phyloP scores from a whole-genome alignment of 2,113 vertebrate genomes.

The Rhabdomys dilectus region DNA sequence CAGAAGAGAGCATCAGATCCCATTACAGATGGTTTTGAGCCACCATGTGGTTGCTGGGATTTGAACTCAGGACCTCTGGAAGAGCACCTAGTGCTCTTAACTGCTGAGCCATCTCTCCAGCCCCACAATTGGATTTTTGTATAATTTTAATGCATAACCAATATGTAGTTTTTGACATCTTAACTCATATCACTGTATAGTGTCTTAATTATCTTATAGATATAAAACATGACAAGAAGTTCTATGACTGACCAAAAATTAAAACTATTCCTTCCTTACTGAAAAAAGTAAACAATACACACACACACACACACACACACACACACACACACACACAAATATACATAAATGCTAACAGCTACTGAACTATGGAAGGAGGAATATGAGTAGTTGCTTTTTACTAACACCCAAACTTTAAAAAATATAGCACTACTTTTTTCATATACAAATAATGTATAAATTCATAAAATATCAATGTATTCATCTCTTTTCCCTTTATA shows the following conservation, averaged over 20 bases:
- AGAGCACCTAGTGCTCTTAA: too few relatives aligned
- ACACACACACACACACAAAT: neutral
- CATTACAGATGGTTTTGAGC: too few relatives aligned
- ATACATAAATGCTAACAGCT: neutral
- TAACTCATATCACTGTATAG: neutral
- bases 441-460: neutral
- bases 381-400: neutral
- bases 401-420: neutral
- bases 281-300: constrained; percentile 27
- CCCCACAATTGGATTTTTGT: neutral
- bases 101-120: too few relatives aligned
- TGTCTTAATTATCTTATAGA: neutral
- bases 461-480: neutral
- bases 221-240: constrained; percentile 15
- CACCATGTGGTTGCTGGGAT: too few relatives aligned
- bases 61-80: too few relatives aligned
- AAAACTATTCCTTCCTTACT: constrained; percentile 21
- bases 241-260: neutral
- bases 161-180: neutral
- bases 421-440: neutral
- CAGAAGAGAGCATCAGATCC: too few relatives aligned
- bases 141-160: neutral
- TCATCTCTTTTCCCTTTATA: neutral
- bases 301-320: neutral
- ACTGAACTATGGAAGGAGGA: neutral